Base-by-base conservation (phyloP, 2,888 invertebrate species). In the Cheilosia urbana region DNA sequence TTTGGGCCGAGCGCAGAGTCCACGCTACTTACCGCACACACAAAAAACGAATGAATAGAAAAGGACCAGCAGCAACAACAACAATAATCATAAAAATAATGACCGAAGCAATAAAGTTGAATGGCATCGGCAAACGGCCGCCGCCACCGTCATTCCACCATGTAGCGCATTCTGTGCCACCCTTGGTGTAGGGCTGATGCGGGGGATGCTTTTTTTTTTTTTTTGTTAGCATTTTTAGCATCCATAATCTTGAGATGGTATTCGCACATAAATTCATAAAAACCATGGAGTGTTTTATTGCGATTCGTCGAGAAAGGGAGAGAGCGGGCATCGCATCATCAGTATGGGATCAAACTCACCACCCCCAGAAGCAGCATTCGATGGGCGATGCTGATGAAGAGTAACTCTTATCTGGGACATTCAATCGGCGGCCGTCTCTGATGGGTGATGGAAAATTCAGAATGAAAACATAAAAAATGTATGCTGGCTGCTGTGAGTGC, bases 81-180 rank as follows among this genome's bases (percentile, higher is more conserved):
- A 81, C 81, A 80, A 91, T 91, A 91, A 91, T 91, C 91, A 91
- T 91, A 91, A 91, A 91, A 91, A 90, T 91, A 91, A 91, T 90
- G 91, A 91, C 90, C 90, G 88, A 88, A 87, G 90, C 91, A 91
- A 91, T 91, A 91, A 91, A 91, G 90, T 89, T 91, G 91, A 90
- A 91, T 91, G 89, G 90, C 90, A 90, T 89, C 88, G 88, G 81
- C 85, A 81, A 85, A 85, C 85, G 85, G 85, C 85, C 85, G 80
- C 85, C 85, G 80, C 81, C 81, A 85, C 85, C 71, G 63, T 63
- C 69, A 34, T 24, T 11, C 57, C 47, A 45, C 45, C 40, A 37
- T 37, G 3, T 4, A 17, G 30, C 58, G 58, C 69, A 58, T 71
- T 30, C 6, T 47, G 17, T 27, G 57, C 65, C 78, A 66, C 72